phyloP scores from a whole-genome alignment of 1,140 invertebrate species.

The Rhynchophorus ferrugineus region DNA sequence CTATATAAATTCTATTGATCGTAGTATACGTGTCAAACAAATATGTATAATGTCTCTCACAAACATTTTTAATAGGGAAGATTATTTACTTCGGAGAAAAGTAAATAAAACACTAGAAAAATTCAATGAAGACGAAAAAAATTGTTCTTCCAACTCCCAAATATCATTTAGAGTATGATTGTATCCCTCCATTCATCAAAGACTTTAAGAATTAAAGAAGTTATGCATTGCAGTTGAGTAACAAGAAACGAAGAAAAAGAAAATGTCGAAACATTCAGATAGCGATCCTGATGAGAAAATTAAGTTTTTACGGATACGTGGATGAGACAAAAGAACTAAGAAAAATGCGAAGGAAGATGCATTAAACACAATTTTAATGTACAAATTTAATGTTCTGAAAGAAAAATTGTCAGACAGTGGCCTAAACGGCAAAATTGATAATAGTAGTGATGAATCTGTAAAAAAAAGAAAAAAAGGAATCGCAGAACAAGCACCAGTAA shows the following conservation, averaged over 20 bases:
- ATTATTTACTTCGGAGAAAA: conserved; percentile 81
- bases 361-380: conserved; percentile 47
- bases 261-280: conserved; percentile 47
- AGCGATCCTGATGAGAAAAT: conserved; percentile 37
- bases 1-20: too few species aligned
- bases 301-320: conserved; percentile 23
- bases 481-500: conserved; percentile 4
- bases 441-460: conserved; percentile 32
- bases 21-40: too few species aligned
- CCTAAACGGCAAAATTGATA: too few species aligned
- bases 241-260: conserved; percentile 47
- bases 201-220: conserved; percentile 67
- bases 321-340: conserved; percentile 25
- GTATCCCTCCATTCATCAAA: conserved; percentile 66
- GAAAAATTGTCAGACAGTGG: conserved; percentile 44
- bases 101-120: conserved; percentile 81
- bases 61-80: conserved; percentile 69
- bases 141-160: conserved; percentile 42
- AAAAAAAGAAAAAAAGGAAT: conserved; percentile 1
- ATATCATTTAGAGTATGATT: conserved; percentile 67
- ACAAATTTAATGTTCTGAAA: conserved; percentile 47
- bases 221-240: conserved; percentile 65
- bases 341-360: conserved; percentile 43
- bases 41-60: too few species aligned
- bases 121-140: conserved; percentile 53